These are phyloP conservation scores for Tenualosa ilisha DNA, from an alignment of 2,797 vertebrate genomes.

Conservation along the genomic window DNA sequence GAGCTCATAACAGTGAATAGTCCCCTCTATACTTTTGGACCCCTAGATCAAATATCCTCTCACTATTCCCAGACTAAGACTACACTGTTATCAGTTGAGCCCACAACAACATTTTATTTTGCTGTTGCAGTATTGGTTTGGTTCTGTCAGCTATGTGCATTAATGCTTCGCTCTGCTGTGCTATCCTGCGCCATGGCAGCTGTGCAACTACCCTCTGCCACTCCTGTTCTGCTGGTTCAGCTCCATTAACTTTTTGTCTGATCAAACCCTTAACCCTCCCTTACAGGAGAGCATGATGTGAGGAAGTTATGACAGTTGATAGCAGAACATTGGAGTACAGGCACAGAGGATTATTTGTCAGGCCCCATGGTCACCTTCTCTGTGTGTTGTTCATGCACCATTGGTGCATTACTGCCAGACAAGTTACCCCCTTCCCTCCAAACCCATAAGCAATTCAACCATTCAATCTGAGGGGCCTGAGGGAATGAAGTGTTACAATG, in stretches of 20 bases:
- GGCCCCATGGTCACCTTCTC: constrained; percentile 30
- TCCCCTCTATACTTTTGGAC: too few relatives aligned
- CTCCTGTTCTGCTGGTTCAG: constrained; percentile 41
- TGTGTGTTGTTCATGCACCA: constrained; percentile 45
- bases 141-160: too few relatives aligned
- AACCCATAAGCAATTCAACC: constrained; percentile 5
- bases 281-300: constrained; percentile 36
- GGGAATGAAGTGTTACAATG: not conserved
- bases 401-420: constrained; percentile 46
- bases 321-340: not conserved
- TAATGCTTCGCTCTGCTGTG: too few relatives aligned
- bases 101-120: too few relatives aligned
- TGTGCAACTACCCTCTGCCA: too few relatives aligned
- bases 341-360: not conserved
- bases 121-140: too few relatives aligned
- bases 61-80: too few relatives aligned
- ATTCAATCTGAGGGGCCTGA: constrained; percentile 20
- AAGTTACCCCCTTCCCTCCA: constrained; percentile 37
- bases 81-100: too few relatives aligned
- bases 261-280: constrained; percentile 50
- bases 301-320: constrained; percentile 35
- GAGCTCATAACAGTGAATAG: too few relatives aligned
- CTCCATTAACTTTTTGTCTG: constrained; percentile 50
- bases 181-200: too few relatives aligned
- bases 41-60: too few relatives aligned